These are phyloP conservation scores for Fragum fragum DNA, from an alignment of 2,888 invertebrate genomes.

Conservation along the genomic window DNA sequence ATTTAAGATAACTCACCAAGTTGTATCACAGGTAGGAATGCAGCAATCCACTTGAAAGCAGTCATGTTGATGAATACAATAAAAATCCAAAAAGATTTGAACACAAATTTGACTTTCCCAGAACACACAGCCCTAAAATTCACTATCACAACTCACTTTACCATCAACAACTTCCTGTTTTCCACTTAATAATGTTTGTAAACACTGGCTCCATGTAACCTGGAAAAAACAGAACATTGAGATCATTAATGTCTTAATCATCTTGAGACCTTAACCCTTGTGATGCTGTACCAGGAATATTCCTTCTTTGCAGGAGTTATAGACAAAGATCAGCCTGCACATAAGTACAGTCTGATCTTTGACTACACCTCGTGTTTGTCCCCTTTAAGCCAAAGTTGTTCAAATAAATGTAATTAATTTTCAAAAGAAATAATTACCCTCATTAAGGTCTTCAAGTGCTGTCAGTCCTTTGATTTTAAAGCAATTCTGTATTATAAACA, in stretches of 20 bases:
- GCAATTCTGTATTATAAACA: no score
- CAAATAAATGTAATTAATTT: no score
- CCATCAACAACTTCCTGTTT: conserved; percentile 12
- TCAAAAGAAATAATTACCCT: no score
- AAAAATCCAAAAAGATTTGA: not conserved
- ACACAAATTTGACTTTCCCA: conserved; percentile 19
- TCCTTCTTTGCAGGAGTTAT: no score
- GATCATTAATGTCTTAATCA: not conserved
- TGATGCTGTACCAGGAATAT: no score
- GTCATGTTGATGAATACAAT: not conserved
- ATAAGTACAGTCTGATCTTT: no score
- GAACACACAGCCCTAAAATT: not conserved
- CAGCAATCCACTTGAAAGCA: not conserved
- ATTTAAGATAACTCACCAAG: conserved; percentile 18
- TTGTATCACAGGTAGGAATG: conserved; percentile 18
- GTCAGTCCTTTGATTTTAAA: no score
- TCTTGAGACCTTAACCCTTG: no score
- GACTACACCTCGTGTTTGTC: no score
- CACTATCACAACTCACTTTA: conserved; percentile 8
- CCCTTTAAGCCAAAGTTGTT: no score
- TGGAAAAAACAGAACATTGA: conserved; percentile 10
- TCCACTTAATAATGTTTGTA: conserved; percentile 1
- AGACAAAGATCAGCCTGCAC: no score
- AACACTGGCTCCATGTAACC: conserved; percentile 10
- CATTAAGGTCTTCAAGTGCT: no score